Percentiles rank a stretch among this genome's conserved stretches.
phyloP scores from a whole-genome alignment of 1,140 invertebrate genomes.

The Ceratina australensis region DNA sequence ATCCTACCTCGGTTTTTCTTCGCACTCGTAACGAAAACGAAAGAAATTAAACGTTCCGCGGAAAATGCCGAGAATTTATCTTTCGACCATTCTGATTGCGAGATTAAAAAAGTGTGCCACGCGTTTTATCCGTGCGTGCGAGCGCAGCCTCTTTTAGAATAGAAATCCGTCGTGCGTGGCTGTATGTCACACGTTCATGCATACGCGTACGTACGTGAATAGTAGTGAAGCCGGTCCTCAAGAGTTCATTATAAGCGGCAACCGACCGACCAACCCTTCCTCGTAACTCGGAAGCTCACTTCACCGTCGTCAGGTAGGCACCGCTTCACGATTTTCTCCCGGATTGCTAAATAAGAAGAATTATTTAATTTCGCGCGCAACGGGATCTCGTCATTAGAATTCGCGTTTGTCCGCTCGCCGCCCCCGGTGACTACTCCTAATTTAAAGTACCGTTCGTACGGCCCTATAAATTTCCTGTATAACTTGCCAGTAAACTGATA shows the following conservation, averaged over 20 bases:
- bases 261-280: constrained; percentile 25
- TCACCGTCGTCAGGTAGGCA: constrained; percentile 23
- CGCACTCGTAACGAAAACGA: no score
- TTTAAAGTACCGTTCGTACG: no score
- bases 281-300: constrained; percentile 27
- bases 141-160: not conserved
- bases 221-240: constrained; percentile 39
- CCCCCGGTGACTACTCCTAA: no score
- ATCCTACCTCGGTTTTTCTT: no score
- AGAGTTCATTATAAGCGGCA: constrained; percentile 51
- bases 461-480: not conserved
- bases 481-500: not conserved
- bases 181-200: constrained; percentile 6
- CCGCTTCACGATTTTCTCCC: constrained; percentile 4
- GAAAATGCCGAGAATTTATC: not conserved
- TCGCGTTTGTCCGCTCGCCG: no score
- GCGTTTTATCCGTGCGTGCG: no score
- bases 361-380: constrained; percentile 41
- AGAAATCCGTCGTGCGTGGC: not conserved
- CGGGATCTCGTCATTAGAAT: not conserved
- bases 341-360: constrained; percentile 37
- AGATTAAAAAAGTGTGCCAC: not conserved
- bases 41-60: no score
- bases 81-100: not conserved
- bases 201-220: not conserved